phyloP scores from a whole-genome alignment of 2,113 vertebrate genomes.

The Erythrocercus mccallii region DNA sequence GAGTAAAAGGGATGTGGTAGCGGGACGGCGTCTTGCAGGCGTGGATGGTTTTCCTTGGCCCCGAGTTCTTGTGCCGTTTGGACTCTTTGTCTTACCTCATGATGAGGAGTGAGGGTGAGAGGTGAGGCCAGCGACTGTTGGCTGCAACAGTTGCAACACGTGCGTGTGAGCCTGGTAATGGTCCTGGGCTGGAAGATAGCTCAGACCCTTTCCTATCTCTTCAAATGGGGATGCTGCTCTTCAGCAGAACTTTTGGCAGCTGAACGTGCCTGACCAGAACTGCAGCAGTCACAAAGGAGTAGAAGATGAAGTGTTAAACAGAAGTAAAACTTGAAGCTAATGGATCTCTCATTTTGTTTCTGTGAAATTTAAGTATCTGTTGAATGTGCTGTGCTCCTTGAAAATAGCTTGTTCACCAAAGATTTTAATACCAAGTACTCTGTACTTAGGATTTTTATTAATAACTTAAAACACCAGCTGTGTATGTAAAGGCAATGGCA shows the following conservation, averaged over 20 bases:
- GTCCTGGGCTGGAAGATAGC: neutral
- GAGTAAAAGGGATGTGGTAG: neutral
- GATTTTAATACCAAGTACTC: neutral
- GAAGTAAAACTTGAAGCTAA: neutral
- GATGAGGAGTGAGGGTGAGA: neutral
- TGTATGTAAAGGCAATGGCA: neutral
- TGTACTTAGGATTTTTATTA: neutral
- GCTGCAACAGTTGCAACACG: neutral
- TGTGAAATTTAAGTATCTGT: neutral
- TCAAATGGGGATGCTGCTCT: neutral
- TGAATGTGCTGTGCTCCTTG: neutral
- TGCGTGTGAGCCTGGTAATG: neutral
- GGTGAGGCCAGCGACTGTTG: neutral
- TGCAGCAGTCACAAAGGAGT: neutral
- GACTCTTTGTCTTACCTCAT: neutral
- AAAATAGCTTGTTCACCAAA: neutral
- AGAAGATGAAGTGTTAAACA: neutral
- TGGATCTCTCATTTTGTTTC: neutral
- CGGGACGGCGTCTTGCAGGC: neutral
- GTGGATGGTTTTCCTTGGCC: neutral
- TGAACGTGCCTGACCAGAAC: neutral
- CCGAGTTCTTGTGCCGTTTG: neutral
- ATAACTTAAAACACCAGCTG: neutral
- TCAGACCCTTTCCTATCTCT: fast-evolving
- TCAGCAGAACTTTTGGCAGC: neutral